Conservation (phyloP, 2,113 vertebrate species). For the Loxodonta africana region DNA sequence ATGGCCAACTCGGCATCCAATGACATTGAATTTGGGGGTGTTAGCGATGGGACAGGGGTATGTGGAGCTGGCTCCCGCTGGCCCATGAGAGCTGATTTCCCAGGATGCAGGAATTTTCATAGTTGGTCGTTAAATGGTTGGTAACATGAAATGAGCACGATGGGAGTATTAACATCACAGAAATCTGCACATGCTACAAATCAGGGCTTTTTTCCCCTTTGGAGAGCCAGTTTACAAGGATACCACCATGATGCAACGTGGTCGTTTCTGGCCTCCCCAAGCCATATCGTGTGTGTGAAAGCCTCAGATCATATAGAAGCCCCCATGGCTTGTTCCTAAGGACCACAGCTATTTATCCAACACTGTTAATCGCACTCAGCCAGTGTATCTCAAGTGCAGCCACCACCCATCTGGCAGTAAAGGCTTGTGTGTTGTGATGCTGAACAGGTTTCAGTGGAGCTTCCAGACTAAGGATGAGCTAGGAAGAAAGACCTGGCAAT, state of each 20-base stretch:
- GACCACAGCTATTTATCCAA: neutral
- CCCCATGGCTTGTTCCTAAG: neutral
- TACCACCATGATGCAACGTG: neutral
- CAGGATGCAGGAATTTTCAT: neutral
- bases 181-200: neutral
- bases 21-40: neutral
- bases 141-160: neutral
- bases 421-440: neutral
- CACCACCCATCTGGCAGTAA: too few relatives aligned
- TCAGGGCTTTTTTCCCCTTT: neutral
- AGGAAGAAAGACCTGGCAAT: neutral
- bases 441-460: neutral
- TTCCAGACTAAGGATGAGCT: neutral
- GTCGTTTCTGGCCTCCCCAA: neutral
- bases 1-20: neutral
- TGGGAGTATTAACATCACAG: neutral
- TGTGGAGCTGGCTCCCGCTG: neutral
- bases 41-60: neutral
- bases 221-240: neutral
- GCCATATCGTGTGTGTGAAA: neutral
- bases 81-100: neutral
- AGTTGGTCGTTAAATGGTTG: neutral
- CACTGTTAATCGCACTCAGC: neutral
- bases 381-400: too few relatives aligned
- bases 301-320: neutral